These are phyloP conservation scores for Tolmerus cingulatus DNA, from an alignment of 2,888 invertebrate species.

Conservation along the genomic window DNA sequence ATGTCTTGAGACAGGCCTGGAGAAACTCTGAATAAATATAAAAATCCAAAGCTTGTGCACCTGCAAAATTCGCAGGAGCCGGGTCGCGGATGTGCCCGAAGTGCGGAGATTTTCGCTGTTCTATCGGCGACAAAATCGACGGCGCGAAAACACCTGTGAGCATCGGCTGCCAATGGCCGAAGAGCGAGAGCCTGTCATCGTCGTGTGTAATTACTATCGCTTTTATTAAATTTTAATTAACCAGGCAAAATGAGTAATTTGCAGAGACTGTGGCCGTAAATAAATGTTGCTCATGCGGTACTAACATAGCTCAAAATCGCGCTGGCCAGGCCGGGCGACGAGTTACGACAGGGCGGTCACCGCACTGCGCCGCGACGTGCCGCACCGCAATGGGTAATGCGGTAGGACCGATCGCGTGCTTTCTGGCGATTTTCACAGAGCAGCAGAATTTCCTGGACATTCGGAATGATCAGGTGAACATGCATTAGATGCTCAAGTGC, in stretches of 20 bases:
- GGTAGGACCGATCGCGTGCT: conserved; percentile 33
- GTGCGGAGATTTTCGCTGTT: not conserved
- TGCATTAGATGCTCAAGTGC: conserved; percentile 40
- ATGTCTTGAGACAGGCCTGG: not conserved
- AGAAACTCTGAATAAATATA: not conserved
- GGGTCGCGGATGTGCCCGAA: not conserved
- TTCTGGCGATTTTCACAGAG: conserved; percentile 25
- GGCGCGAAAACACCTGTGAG: conserved; percentile 27
- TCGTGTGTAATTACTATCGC: conserved; percentile 16
- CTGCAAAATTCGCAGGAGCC: not conserved
- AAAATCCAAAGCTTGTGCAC: not conserved
- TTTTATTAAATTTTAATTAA: conserved; percentile 39
- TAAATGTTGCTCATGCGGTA: not conserved
- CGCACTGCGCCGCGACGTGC: not conserved
- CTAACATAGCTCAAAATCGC: not conserved
- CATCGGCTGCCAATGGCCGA: not conserved
- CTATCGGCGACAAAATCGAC: not conserved
- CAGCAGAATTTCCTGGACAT: conserved; percentile 25
- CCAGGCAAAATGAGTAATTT: conserved; percentile 27
- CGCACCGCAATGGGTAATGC: not conserved
- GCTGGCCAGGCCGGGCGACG: not conserved
- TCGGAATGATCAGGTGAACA: conserved; percentile 36
- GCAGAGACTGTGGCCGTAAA: conserved; percentile 2
- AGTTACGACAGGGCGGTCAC: not conserved
- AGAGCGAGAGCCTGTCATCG: conserved; percentile 6